phyloP scores from a whole-genome alignment of 92 coral and sea anemone genomes.

The Palythoa heliodiscus region DNA sequence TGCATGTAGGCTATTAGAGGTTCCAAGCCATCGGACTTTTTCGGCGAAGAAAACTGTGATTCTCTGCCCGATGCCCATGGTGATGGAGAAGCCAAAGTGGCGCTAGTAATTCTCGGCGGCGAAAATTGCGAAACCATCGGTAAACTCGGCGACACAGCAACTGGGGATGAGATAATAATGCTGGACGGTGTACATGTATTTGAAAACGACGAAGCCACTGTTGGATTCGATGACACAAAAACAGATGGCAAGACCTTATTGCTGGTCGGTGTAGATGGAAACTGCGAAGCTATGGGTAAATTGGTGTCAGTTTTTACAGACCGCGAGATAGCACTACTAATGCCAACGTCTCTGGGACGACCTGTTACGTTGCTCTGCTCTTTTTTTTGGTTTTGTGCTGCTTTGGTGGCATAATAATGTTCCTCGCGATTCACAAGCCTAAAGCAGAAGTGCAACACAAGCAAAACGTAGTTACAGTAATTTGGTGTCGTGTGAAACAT shows the following conservation, averaged over 20 bases:
- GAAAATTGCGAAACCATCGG: slow-evolving; percentile 13
- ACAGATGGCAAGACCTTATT: slow-evolving; percentile 10
- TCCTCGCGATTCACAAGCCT: slow-evolving; percentile 11
- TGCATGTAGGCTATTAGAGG: slow-evolving; percentile 53
- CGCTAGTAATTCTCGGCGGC: slow-evolving; percentile 10
- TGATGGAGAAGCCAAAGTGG: not conserved
- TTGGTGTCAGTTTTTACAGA: not conserved
- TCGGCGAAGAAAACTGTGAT: slow-evolving; percentile 16
- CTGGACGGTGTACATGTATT: slow-evolving; percentile 16
- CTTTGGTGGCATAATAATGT: slow-evolving; percentile 7
- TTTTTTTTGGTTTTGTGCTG: slow-evolving; percentile 21
- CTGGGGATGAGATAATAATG: slow-evolving; percentile 2
- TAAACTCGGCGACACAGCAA: slow-evolving; percentile 12
- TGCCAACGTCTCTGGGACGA: slow-evolving; percentile 11
- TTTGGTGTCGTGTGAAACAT: slow-evolving; percentile 11
- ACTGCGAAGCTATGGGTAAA: slow-evolving; percentile 14
- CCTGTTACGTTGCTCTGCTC: slow-evolving; percentile 16
- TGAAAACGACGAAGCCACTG: slow-evolving; percentile 16
- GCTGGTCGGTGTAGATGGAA: slow-evolving; percentile 18
- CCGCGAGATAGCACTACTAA: slow-evolving; percentile 6
- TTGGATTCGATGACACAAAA: slow-evolving; percentile 14
- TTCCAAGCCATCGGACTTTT: not conserved
- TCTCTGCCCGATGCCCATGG: slow-evolving; percentile 11
- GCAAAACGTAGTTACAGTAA: slow-evolving; percentile 10
- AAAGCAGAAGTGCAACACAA: slow-evolving; percentile 5